Base-by-base conservation (phyloP, 2,888 invertebrate genomes). In the Eupsilia transversa region DNA sequence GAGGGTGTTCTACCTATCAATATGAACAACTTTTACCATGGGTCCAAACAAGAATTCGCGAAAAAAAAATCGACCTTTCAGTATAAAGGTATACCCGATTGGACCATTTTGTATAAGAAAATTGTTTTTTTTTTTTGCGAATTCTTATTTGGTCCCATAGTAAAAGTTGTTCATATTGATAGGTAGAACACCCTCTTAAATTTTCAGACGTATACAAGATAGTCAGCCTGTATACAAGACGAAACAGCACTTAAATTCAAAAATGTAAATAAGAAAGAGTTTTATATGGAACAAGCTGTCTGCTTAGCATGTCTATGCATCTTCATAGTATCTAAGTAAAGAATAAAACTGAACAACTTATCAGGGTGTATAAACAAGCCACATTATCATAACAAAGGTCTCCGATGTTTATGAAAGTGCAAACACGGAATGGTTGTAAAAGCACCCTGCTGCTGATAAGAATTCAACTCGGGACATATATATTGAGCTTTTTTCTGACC, bases 391-490 rank as follows among this genome's bases (percentile, higher is more conserved):
- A 82, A 90, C 89, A 88, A 88, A 89, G 88, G 83, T 83, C 84
- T 77, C 77, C 82, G 77, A 86, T 88, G 87, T 91, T 93, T 93
- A 92, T 92, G 89, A 89, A 89, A 90, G 86, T 89, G 91, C 89
- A 93, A 93, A 93, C 93, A 92, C 41, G 63, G 78, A 81, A 61
- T 56, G 86, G 87, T 87, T 89, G 89, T 91, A 90, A 90, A 89
- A 88, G 88, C 91, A 89, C 81, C 90, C 80, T 87, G 73, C 84
- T 83, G 77, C 79, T 82, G 93, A 93, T 93, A 92, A 91, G 76
- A 72, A 70, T 72, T 77, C 64, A 57, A 60, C 30, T 79, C 27
- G 7, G 33, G 43, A 74, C 63, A 69, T 74, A 66, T 74, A 66
- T 65, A 72, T 74, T 64, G 82, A 86, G 80, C 83, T 86, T 87